Conservation (phyloP, 2,113 vertebrate genomes). For the Myotis lucifugus region DNA sequence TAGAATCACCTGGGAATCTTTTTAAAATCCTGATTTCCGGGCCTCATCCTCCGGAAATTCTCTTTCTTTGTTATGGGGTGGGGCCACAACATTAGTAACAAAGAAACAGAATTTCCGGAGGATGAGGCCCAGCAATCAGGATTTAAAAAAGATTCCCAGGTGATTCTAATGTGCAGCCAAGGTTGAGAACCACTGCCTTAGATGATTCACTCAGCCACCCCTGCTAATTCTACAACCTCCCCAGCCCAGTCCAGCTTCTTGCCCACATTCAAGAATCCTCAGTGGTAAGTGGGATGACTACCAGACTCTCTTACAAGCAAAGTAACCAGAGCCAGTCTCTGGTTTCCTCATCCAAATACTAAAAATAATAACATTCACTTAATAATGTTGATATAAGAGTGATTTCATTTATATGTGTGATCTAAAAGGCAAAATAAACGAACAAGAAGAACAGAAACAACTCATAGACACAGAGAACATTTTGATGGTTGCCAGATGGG, state of each 20-base stretch:
- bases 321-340: not conserved
- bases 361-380: conserved; percentile 1
- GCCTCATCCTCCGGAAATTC: too few species aligned
- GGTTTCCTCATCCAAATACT: conserved; percentile 13
- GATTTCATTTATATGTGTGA: not conserved
- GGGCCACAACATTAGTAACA: too few species aligned
- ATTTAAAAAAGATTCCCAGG: too few species aligned
- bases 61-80: too few species aligned
- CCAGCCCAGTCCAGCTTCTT: not conserved
- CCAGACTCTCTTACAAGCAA: not conserved
- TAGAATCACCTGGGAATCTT: too few species aligned
- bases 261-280: not conserved
- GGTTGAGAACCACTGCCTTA: not conserved
- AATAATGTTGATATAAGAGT: not conserved
- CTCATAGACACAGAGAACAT: not conserved
- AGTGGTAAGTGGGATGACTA: not conserved
- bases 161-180: too few species aligned
- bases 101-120: too few species aligned
- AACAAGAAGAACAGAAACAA: not conserved
- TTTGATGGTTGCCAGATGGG: not conserved
- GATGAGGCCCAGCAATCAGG: too few species aligned
- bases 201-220: not conserved
- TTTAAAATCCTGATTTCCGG: too few species aligned
- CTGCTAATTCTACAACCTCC: not conserved
- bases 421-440: not conserved